phyloP scores from a whole-genome alignment of 2,888 invertebrate species.

The Myathropa florea region DNA sequence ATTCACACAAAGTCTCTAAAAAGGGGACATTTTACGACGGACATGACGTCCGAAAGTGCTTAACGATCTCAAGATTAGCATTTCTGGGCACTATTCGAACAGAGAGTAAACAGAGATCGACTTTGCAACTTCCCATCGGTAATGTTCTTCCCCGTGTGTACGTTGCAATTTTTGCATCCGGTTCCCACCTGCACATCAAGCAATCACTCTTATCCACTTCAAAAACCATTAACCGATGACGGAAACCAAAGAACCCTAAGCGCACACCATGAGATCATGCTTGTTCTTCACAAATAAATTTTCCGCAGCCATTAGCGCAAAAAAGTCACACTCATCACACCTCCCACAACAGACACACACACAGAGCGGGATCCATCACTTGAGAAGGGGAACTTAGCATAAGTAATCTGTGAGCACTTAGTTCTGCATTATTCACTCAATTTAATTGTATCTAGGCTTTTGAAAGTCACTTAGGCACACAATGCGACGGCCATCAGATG shows the following conservation, averaged over 20 bases:
- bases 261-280: not conserved
- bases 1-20: no score
- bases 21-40: no score
- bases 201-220: not conserved
- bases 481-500: no score
- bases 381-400: conserved; percentile 1
- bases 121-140: no score
- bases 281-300: not conserved
- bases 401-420: conserved; percentile 20
- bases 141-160: not conserved
- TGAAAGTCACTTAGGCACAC: conserved; percentile 50
- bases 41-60: no score
- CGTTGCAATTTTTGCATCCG: not conserved
- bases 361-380: conserved; percentile 25
- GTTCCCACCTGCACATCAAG: not conserved
- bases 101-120: not conserved
- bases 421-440: conserved; percentile 47
- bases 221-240: not conserved
- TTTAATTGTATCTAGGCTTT: conserved; percentile 40
- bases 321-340: no score
- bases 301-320: not conserved
- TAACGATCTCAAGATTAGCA: no score
- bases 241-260: not conserved
- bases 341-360: not conserved
- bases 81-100: no score